Evolutionary conservation across 2,888 invertebrate species (phyloP).

Genomic region (Amorpha juglandis): DNA sequence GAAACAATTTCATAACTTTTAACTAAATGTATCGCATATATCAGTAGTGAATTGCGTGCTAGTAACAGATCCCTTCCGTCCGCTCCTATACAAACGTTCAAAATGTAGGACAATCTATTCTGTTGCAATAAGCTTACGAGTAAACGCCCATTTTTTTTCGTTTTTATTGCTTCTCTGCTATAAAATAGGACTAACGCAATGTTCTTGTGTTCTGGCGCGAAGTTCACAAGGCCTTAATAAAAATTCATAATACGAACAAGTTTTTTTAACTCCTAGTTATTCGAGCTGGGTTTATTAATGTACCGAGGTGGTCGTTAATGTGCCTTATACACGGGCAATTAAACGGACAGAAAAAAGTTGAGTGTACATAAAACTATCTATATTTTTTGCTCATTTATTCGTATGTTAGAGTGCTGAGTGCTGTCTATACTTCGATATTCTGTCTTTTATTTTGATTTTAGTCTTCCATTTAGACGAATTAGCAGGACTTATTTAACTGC

Average conservation of each 20-base stretch:
- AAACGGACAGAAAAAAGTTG: neutral
- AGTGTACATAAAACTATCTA: neutral
- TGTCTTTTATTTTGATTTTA: neutral
- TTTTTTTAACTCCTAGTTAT: constrained; percentile 16
- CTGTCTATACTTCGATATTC: neutral
- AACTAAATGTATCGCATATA: constrained; percentile 22
- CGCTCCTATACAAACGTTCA: constrained; percentile 21
- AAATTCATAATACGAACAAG: constrained; percentile 9
- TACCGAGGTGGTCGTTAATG: constrained; percentile 11
- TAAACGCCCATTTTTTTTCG: constrained; percentile 23
- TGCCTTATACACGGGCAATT: constrained; percentile 1
- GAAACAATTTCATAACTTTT: constrained; percentile 9
- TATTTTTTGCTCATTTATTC: constrained; percentile 4
- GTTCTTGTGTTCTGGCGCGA: neutral
- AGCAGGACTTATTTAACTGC: no score
- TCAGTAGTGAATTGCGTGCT: constrained; percentile 21
- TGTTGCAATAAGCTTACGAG: constrained; percentile 29
- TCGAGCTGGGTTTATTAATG: constrained; percentile 22
- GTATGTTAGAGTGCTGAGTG: neutral
- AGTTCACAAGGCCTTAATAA: constrained; percentile 21
- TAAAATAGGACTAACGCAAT: constrained; percentile 22
- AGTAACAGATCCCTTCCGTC: constrained; percentile 27
- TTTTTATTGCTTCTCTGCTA: constrained; percentile 28
- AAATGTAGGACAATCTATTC: constrained; percentile 27
- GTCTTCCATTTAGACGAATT: no score